Evolutionary conservation across 23 tunicate species (phyloP).

Genomic region (Clavelina lepadiformis): DNA sequence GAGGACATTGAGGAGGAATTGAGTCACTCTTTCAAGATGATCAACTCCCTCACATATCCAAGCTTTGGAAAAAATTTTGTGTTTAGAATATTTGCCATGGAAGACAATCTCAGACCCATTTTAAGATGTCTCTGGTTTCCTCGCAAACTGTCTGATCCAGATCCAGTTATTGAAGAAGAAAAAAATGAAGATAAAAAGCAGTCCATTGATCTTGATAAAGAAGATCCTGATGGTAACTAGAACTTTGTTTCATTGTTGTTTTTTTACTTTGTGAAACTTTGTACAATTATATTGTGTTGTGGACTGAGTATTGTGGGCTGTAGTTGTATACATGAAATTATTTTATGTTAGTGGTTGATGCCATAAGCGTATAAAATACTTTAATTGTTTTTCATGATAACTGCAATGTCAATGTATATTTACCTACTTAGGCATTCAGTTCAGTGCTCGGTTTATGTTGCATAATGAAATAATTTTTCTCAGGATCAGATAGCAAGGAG

Average conservation of each 20-base stretch:
- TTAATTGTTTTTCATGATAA: too few relatives aligned
- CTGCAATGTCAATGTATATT: too few relatives aligned
- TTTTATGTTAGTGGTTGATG: too few relatives aligned
- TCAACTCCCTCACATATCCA: conserved; percentile 53
- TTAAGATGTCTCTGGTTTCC: conserved; percentile 53
- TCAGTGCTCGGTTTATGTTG: too few relatives aligned
- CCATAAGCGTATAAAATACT: too few relatives aligned
- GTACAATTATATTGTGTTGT: too few relatives aligned
- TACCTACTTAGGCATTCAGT: too few relatives aligned
- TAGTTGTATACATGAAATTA: too few relatives aligned
- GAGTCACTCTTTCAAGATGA: conserved; percentile 31
- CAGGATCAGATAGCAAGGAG: neutral
- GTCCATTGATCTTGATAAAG: neutral
- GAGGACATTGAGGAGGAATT: conserved; percentile 40
- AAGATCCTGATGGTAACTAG: conserved; percentile 20
- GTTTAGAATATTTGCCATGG: conserved; percentile 33
- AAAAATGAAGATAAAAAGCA: conserved; percentile 6
- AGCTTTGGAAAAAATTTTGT: conserved; percentile 55
- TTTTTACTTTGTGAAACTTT: too few relatives aligned
- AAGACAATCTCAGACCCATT: conserved; percentile 28
- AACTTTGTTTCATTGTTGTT: too few relatives aligned
- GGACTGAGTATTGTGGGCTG: too few relatives aligned
- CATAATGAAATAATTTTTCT: too few relatives aligned
- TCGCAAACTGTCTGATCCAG: conserved; percentile 22
- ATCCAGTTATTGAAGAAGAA: conserved; percentile 12